Conservation (phyloP, 2,888 invertebrate species). For the Coronaproctus castanopsis region DNA sequence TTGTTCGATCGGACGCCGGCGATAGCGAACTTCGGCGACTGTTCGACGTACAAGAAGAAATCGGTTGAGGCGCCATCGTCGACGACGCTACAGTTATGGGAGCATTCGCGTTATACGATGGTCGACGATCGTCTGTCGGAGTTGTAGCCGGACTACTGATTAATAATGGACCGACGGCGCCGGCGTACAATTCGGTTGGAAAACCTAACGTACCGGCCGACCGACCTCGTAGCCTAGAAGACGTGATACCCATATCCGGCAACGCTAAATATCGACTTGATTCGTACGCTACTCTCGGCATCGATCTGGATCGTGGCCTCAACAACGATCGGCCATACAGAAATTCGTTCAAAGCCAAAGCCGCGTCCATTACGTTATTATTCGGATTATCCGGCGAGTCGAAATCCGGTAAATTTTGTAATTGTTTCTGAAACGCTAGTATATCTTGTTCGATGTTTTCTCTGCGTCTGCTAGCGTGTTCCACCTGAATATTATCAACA, state of each 20-base stretch:
- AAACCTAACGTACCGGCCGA: constrained; percentile 24
- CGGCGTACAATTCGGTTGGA: constrained; percentile 20
- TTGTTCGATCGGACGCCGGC: constrained; percentile 24
- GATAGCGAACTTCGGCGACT: constrained; percentile 26
- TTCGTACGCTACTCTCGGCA: constrained; percentile 29
- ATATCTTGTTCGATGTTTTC: constrained; percentile 27
- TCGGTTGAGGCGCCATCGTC: constrained; percentile 5
- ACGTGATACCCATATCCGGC: constrained; percentile 22
- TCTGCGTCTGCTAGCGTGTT: constrained; percentile 4
- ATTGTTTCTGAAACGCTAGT: constrained; percentile 33
- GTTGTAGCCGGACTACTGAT: constrained; percentile 16
- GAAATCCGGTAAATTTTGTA: constrained; percentile 34
- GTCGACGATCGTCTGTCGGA: constrained; percentile 20
- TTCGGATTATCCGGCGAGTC: constrained; percentile 26
- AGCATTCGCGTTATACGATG: constrained; percentile 18
- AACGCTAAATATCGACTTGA: constrained; percentile 25
- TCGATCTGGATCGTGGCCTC: constrained; percentile 29
- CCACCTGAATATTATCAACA: constrained; percentile 5
- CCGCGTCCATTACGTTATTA: constrained; percentile 18
- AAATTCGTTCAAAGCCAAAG: constrained; percentile 22
- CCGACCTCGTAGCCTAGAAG: constrained; percentile 23
- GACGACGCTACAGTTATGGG: constrained; percentile 12
- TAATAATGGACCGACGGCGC: constrained; percentile 15
- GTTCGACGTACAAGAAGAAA: constrained; percentile 18
- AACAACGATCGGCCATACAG: constrained; percentile 22